phyloP scores from a whole-genome alignment of 2,888 invertebrate species.

The Andricus curvator region DNA sequence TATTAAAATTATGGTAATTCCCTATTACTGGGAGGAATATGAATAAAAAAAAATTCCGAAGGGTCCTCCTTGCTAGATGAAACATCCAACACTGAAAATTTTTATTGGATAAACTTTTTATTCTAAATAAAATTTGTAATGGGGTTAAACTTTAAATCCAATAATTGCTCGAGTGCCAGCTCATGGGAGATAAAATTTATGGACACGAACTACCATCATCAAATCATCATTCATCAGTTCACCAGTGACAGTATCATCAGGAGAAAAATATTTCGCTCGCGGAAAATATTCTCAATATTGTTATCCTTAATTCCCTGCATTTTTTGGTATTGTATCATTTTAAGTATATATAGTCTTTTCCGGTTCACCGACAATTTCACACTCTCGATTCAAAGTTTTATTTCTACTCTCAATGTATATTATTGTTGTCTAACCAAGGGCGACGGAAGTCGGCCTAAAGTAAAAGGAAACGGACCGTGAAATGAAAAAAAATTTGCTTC shows the following conservation, averaged over 20 bases:
- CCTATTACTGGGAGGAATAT: too few species aligned
- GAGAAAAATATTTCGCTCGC: slow-evolving; percentile 16
- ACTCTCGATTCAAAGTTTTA: slow-evolving; percentile 8
- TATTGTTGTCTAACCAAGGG: slow-evolving; percentile 13
- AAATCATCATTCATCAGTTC: neutral
- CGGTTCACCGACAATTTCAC: neutral
- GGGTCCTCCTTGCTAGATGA: too few species aligned
- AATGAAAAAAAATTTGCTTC: neutral
- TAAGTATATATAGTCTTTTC: slow-evolving; percentile 2
- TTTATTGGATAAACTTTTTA: neutral
- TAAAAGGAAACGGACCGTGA: slow-evolving; percentile 14
- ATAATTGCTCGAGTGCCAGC: neutral
- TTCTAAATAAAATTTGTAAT: neutral
- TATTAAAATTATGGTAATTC: too few species aligned
- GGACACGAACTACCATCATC: slow-evolving; percentile 13
- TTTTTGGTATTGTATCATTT: neutral
- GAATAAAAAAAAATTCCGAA: too few species aligned
- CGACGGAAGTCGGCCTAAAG: slow-evolving; percentile 17
- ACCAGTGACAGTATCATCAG: slow-evolving; percentile 20
- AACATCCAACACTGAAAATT: neutral
- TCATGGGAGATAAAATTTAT: slow-evolving; percentile 24
- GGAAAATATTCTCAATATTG: slow-evolving; percentile 6
- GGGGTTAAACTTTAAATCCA: neutral
- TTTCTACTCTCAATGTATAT: slow-evolving; percentile 7
- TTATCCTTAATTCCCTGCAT: slow-evolving; percentile 24